A percentile compares a stretch with the other conserved stretches of the same genome.
These are phyloP conservation scores for Cryptoprocta ferox DNA, from an alignment of 2,797 vertebrate genomes.

Conservation along the genomic window DNA sequence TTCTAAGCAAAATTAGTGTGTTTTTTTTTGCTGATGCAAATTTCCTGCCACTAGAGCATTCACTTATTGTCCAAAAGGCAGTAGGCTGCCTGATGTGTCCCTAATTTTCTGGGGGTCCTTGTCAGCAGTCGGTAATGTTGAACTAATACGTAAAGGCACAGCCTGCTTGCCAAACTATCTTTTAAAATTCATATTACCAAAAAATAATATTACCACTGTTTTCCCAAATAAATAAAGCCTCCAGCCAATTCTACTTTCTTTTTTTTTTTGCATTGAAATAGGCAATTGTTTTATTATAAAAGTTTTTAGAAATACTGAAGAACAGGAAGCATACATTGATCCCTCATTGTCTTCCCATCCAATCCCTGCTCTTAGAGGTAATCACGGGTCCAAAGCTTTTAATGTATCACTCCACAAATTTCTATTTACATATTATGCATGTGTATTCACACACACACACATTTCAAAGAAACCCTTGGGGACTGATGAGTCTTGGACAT, in stretches of 20 bases:
- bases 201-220: not conserved
- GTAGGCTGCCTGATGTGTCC: not conserved
- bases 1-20: conserved; percentile 53
- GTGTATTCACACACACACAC: not conserved
- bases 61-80: not conserved
- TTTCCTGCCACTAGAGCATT: not conserved
- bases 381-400: not conserved
- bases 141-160: not conserved
- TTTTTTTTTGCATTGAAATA: not conserved
- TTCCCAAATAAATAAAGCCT: conserved; percentile 28
- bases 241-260: not conserved
- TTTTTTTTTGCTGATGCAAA: conserved; percentile 40
- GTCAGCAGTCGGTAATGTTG: not conserved
- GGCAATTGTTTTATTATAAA: not conserved
- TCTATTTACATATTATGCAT: not conserved
- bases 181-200: conserved; percentile 7
- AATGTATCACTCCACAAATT: conserved; percentile 3
- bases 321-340: not conserved
- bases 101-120: conserved; percentile 6
- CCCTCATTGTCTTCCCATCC: not conserved
- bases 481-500: not conserved
- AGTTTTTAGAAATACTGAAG: conserved; percentile 20
- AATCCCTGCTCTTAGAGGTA: not conserved
- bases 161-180: not conserved
- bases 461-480: not conserved